phyloP scores from a whole-genome alignment of 1,140 invertebrate genomes.

The Drosophila sulfurigaster region DNA sequence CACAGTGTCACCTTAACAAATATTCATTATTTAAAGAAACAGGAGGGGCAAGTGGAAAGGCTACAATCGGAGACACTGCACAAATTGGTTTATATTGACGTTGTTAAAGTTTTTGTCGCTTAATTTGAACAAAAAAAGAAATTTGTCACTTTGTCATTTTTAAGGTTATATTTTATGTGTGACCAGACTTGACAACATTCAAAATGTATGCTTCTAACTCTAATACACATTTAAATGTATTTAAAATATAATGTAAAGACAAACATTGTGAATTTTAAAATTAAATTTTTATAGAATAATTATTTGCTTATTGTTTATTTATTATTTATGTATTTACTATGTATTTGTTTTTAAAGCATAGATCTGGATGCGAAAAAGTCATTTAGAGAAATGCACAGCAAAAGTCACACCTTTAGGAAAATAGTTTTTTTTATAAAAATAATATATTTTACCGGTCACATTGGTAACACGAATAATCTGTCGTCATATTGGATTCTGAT shows the following conservation, averaged over 20 bases:
- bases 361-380: too few relatives aligned
- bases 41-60: not conserved
- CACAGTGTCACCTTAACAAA: constrained; percentile 14
- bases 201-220: constrained; percentile 34
- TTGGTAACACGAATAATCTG: constrained; percentile 28
- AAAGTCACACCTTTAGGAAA: too few relatives aligned
- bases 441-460: constrained; percentile 37
- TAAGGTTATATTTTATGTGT: constrained; percentile 74
- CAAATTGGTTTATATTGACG: constrained; percentile 31
- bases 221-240: constrained; percentile 5
- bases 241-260: not conserved
- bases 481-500: constrained; percentile 39
- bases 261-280: not conserved
- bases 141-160: constrained; percentile 79
- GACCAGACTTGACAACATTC: constrained; percentile 41
- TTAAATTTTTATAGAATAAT: too few relatives aligned
- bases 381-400: too few relatives aligned
- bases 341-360: too few relatives aligned
- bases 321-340: too few relatives aligned
- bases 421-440: constrained; percentile 14
- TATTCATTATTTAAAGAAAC: constrained; percentile 39
- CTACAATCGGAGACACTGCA: constrained; percentile 13
- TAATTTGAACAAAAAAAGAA: constrained; percentile 76
- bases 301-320: too few relatives aligned
- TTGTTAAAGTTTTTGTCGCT: constrained; percentile 53